Base-by-base conservation (phyloP, 2,113 vertebrate genomes). In the Monarcha castaneiventris region DNA sequence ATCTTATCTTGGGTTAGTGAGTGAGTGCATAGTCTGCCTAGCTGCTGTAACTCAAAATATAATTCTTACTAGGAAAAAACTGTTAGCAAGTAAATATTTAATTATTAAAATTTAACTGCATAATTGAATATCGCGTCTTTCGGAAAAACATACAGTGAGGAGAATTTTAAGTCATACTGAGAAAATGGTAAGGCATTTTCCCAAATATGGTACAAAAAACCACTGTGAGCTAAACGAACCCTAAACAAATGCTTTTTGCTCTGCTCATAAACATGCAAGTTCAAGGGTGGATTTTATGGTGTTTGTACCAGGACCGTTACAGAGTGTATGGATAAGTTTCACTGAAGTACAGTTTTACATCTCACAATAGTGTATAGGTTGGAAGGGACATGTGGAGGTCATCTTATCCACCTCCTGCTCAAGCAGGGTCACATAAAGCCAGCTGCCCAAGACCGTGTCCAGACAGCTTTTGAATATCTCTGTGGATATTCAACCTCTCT, bases 1-100 rank as follows among this genome's bases (percentile, higher is more conserved):
- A 99, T 93, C 98, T 99, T 66, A 98, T 99, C 51, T 97, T 99
- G 96, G 99, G 99, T 99, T 58, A 96, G 96, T 96, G 46, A 96
- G 93, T 96, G 59, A 82, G 35, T 63, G 21, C 51, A 37, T 41
- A 62, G 85, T 58, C 61, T 94, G 4, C 72, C 56, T 91, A 71
- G 32, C 66, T 63, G 32, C 13, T 81, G 16, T 84, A 88, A 78
- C 19, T 22, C 35, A 46, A 30, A 71, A 56, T 44, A 54, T 44
- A 6, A 20, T 76, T 91, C 80, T 85, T 56, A 58, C 25, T 46
- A 61, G 73, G 73, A 33, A 77, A 72, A 82, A 80, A 62, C 30
- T 30, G 11, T 22, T 91, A 52, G 62, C 41, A 90, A 62, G 55
- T 37, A 52, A 68, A 55, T 16, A n/a, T 33, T 49, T 66, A 56